Evolutionary conservation across 2,888 invertebrate species (phyloP).

Genomic region (Rhorus exstirpatorius): DNA sequence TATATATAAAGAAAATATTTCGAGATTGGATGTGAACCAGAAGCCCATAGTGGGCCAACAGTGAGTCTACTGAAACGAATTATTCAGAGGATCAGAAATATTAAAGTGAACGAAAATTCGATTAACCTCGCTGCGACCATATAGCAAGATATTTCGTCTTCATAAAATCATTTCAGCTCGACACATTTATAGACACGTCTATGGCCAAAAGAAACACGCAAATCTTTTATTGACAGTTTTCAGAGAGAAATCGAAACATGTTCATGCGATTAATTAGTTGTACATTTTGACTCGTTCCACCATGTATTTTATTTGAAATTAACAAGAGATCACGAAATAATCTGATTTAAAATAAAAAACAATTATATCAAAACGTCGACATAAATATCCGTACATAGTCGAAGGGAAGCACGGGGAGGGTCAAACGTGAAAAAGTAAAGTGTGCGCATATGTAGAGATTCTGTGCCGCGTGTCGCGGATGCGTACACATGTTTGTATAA

Average conservation of each 20-base stretch:
- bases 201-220: background rate
- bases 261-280: background rate
- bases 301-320: background rate
- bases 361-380: conserved; percentile 7
- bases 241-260: background rate
- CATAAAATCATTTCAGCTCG: conserved; percentile 32
- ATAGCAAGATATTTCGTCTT: background rate
- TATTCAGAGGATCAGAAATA: conserved; percentile 44
- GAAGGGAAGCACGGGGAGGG: background rate
- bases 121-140: conserved; percentile 2
- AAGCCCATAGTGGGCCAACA: background rate
- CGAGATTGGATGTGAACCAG: conserved; percentile 11
- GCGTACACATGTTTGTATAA: conserved; percentile 67
- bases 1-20: conserved; percentile 40
- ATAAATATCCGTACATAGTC: conserved; percentile 1
- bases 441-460: conserved; percentile 65
- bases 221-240: background rate
- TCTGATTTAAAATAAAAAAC: conserved; percentile 25
- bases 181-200: background rate
- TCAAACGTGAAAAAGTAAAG: background rate
- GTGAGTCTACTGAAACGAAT: conserved; percentile 33
- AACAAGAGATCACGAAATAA: background rate
- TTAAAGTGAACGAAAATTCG: conserved; percentile 33
- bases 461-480: conserved; percentile 58
- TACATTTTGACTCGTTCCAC: background rate